phyloP scores from a whole-genome alignment of 2,888 invertebrate species.

The Meloe dianella region DNA sequence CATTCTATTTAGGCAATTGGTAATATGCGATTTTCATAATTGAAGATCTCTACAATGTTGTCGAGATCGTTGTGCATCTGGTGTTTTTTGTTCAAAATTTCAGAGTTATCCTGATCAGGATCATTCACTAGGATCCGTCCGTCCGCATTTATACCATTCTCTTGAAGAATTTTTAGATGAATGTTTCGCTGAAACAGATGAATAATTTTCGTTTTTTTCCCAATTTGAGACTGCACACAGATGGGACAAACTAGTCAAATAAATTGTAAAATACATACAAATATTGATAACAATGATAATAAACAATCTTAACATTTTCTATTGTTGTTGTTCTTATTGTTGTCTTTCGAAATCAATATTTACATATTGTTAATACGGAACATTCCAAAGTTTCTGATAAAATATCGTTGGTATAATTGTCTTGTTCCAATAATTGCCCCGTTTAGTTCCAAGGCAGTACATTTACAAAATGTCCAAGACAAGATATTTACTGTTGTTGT shows the following conservation, averaged over 20 bases:
- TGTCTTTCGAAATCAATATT: neutral
- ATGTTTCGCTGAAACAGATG: conserved; percentile 59
- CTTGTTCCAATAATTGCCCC: neutral
- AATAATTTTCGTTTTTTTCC: conserved; percentile 14
- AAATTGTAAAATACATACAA: conserved; percentile 3
- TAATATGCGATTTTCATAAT: conserved; percentile 52
- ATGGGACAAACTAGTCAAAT: conserved; percentile 27
- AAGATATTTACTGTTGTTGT: neutral
- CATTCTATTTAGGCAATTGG: conserved; percentile 91
- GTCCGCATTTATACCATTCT: conserved; percentile 88
- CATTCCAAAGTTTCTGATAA: neutral
- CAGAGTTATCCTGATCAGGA: conserved; percentile 96
- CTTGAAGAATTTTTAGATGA: conserved; percentile 81
- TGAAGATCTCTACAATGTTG: too few relatives aligned
- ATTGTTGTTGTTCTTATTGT: neutral
- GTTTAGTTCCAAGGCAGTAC: neutral
- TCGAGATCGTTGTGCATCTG: too few relatives aligned
- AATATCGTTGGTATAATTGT: neutral
- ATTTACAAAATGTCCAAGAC: neutral
- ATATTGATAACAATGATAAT: neutral
- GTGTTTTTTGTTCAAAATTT: neutral
- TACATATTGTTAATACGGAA: neutral
- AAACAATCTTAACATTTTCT: neutral
- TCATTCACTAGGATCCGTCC: conserved; percentile 81
- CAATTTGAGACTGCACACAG: conserved; percentile 11